Conservation (phyloP, 1,140 invertebrate genomes). For the Heliconius congener region DNA sequence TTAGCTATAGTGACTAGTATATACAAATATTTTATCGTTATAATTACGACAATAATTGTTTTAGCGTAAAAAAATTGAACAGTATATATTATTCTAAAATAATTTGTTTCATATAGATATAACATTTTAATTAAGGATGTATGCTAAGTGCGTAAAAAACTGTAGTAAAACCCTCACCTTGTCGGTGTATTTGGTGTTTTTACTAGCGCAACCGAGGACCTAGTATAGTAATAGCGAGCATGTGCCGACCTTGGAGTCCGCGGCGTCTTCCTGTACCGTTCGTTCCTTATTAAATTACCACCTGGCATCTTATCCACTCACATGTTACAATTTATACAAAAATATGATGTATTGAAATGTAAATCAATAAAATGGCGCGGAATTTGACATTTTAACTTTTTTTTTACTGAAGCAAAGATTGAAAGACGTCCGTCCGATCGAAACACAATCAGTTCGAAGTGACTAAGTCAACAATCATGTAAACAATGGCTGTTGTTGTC, state of each 20-base stretch:
- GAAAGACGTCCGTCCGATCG: slow-evolving; percentile 46
- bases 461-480: slow-evolving; percentile 68
- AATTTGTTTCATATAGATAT: neutral
- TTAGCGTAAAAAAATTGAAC: too few species aligned
- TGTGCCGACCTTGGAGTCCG: slow-evolving; percentile 56
- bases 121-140: neutral
- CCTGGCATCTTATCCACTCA: slow-evolving; percentile 60
- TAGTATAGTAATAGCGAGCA: slow-evolving; percentile 65
- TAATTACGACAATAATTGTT: neutral
- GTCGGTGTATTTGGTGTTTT: slow-evolving; percentile 40
- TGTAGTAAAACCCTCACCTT: slow-evolving; percentile 49
- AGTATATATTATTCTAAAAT: neutral
- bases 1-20: neutral
- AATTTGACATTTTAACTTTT: slow-evolving; percentile 40
- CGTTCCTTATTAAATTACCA: slow-evolving; percentile 55
- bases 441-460: slow-evolving; percentile 50
- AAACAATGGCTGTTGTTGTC: slow-evolving; percentile 72
- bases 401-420: slow-evolving; percentile 38
- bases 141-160: neutral
- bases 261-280: slow-evolving; percentile 59
- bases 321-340: slow-evolving; percentile 43
- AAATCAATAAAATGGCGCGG: slow-evolving; percentile 34
- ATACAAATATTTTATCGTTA: neutral
- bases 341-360: neutral
- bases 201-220: slow-evolving; percentile 51